Evolutionary conservation across 2,797 vertebrate species (phyloP), one percentile per base, ranked within the genome.

Genomic region (Podargus strigoides): DNA sequence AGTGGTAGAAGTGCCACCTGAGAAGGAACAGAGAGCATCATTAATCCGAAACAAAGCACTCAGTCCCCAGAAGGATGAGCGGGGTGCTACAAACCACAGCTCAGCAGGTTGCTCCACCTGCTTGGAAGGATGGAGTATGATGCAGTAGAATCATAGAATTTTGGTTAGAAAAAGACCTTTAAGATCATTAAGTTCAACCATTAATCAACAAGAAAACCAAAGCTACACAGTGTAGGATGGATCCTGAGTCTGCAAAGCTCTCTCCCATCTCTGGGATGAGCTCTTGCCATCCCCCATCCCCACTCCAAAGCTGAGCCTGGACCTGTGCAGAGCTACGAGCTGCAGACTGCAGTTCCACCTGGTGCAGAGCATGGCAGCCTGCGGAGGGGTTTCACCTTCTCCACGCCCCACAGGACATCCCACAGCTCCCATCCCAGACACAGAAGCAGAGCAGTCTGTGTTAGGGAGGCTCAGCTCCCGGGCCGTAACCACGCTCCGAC

Each of bases 51-150:
- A 46, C 60, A 44, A 55, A 81, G 50, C 41, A 10, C 37, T 55
- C 2, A 0, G 7, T 47, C 32, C 3, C 44, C 75, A 24, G 55
- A 73, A 21, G 30, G 50, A 32, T 3, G 0, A 59, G 15, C 0
- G 0, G 63, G 22, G 36, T 9, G 9, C 14, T 16, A 13, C 3
- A 0, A 74, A 42, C 27, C 53, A 21, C 26, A 30, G 2, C 5
- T 8, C 17, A 32, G 34, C 62, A 52, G 21, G 26, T 18, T 62
- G 34, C 42, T 47, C 0, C 1, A 55, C 28, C 28, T 19, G 9
- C 56, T 21, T 12, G 30, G 68, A 69, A 44, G 39, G 56, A 46
- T 2, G 12, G 37, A 85, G 7, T 4, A 14, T 2, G 14, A 53
- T 2, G 30, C 17, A 37, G 60, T 11, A 49, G 47, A 26, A 49